Evolutionary conservation across 2,888 invertebrate species (phyloP).

Genomic region (Globia sparganii): DNA sequence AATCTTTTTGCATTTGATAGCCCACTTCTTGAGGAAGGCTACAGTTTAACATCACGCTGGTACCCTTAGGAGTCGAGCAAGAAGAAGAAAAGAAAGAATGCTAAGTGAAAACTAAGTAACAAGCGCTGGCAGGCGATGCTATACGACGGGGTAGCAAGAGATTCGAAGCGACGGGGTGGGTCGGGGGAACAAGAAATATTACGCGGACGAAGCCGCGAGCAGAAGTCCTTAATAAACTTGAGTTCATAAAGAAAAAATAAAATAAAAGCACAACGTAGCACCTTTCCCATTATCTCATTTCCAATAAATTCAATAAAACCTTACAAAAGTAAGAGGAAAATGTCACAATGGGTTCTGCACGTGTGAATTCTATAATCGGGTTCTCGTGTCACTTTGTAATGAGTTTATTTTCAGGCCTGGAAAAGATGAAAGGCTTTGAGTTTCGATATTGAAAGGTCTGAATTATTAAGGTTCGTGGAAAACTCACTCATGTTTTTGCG

Average conservation of each 20-base stretch:
- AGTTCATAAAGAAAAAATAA: conserved; percentile 40
- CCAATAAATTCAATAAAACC: conserved; percentile 64
- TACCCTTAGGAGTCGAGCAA: neutral
- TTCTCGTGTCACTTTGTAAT: conserved; percentile 73
- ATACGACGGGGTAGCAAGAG: neutral
- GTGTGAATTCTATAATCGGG: conserved; percentile 65
- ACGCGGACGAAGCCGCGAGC: neutral
- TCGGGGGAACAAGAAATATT: neutral
- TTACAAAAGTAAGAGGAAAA: conserved; percentile 50
- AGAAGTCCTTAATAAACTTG: conserved; percentile 34
- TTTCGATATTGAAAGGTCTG: conserved; percentile 68
- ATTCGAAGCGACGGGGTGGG: neutral
- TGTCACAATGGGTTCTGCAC: conserved; percentile 54
- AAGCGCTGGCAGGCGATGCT: neutral
- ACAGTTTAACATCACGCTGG: no score
- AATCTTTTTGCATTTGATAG: neutral
- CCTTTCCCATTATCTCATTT: conserved; percentile 47
- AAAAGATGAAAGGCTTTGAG: conserved; percentile 71
- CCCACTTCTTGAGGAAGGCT: neutral
- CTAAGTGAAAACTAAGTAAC: neutral
- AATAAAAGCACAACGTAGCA: conserved; percentile 42
- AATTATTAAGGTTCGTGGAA: conserved; percentile 59
- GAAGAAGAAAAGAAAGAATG: neutral
- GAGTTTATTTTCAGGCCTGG: conserved; percentile 70
- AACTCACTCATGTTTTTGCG: conserved; percentile 53